These are phyloP conservation scores for Jaculus jaculus DNA, from an alignment of 2,113 vertebrate species.

Conservation along the genomic window DNA sequence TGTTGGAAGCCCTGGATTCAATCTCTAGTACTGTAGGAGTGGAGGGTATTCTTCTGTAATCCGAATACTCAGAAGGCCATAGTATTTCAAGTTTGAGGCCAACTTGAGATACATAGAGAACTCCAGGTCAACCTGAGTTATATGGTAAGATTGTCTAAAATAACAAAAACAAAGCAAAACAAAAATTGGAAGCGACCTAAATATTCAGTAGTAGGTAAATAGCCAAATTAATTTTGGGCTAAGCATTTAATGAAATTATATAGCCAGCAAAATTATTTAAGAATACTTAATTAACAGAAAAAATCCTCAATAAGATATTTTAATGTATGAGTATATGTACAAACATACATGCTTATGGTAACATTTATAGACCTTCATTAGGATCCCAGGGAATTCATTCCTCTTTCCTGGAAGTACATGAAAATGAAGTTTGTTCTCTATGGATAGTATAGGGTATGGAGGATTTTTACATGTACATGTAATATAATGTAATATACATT, in stretches of 20 bases:
- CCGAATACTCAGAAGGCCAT: background rate
- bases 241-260: constrained; percentile 21
- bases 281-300: constrained; percentile 40
- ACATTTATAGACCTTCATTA: background rate
- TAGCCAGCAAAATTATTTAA: background rate
- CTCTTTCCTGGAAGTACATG: constrained; percentile 1
- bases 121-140: background rate
- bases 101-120: background rate
- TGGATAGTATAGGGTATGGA: background rate
- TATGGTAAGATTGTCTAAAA: background rate
- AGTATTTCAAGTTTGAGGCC: background rate
- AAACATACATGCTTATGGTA: background rate
- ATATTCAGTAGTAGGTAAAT: background rate
- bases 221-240: constrained; percentile 22
- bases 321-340: background rate
- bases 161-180: background rate
- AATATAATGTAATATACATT: background rate
- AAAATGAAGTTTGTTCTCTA: background rate
- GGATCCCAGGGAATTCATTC: background rate
- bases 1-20: background rate
- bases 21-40: background rate
- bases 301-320: background rate
- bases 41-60: background rate
- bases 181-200: background rate
- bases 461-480: background rate